Evolutionary conservation across 2,113 vertebrate genomes (phyloP), one percentile per base, ranked within the genome.

Genomic region (Platichthys stellatus): DNA sequence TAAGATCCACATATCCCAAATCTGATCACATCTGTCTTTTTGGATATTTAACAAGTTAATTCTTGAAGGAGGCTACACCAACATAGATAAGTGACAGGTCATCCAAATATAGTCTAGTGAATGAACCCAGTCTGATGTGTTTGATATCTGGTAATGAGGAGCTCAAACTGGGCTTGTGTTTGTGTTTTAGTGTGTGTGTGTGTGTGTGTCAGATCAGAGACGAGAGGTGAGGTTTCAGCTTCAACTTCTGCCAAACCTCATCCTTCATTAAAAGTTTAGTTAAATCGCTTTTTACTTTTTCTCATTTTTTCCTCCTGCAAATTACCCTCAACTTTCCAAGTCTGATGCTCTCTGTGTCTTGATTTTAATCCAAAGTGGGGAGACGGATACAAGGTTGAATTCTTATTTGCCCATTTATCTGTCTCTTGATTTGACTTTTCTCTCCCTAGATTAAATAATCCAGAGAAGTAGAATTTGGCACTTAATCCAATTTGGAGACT

Each of bases 111-210:
- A 69, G 3, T 45, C 43, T 28, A 24, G 56, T 45, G 4, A 43
- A 20, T 66, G 47, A 79, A 74, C 47, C 77, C 11, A 18, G 7
- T 60, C 61, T 68, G 45, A 70, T 77, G 69, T 40, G 38, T 81
- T 73, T 76, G 58, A 68, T 72, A 53, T 73, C 12, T 47, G 28
- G 51, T 84, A 72, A 66, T 83, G 28, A 88, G 77, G 26, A 74
- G 35, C 40, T 63, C 21, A 66, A 14, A 9, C 28, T 72, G 21
- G 18, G 20, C 7, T 43, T 43, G 15, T 61, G 28, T 74, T 69
- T 28, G 26, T 28, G 26, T 28, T 2, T 24, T 24, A 24, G 24
- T 53, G 18, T n/a, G 51, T n/a, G 18, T n/a, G 51, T n/a, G 51
- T n/a, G 51, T 11, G 47, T 7, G 47, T 6, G 47, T 70, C 6